These are phyloP conservation scores for Ophioninae sp. DNA, from an alignment of 2,888 invertebrate genomes.

Conservation along the genomic window DNA sequence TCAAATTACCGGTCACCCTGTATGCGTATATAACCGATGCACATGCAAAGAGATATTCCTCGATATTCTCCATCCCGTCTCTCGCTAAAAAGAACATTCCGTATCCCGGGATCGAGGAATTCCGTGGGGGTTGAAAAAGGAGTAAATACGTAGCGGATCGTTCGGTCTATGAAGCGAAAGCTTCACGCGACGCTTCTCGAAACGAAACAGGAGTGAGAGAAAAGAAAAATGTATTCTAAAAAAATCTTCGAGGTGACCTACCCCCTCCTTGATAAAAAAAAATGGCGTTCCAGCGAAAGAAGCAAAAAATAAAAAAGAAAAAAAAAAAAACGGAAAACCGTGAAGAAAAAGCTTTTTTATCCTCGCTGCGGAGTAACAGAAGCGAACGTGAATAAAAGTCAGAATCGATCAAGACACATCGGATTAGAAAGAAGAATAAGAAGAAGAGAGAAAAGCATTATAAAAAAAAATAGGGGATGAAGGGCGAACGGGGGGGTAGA, in stretches of 20 bases:
- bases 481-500: not conserved
- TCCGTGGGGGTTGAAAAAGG: conserved; percentile 64
- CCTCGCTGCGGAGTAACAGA: conserved; percentile 10
- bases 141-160: conserved; percentile 67
- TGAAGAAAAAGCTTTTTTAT: conserved; percentile 5
- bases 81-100: conserved; percentile 56
- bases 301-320: no score
- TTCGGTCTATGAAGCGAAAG: conserved; percentile 69
- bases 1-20: no score
- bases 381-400: conserved; percentile 46
- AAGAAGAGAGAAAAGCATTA: conserved; percentile 19
- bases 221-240: conserved; percentile 39
- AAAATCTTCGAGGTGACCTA: conserved; percentile 15
- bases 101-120: conserved; percentile 44
- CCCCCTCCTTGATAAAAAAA: not conserved
- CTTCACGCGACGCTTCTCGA: conserved; percentile 63
- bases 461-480: no score
- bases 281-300: not conserved
- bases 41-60: conserved; percentile 55
- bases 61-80: conserved; percentile 57
- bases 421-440: conserved; percentile 52
- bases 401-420: conserved; percentile 50
- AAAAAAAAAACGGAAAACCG: no score
- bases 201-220: conserved; percentile 20
- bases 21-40: conserved; percentile 6